Base-by-base conservation (phyloP, 2,113 vertebrate species). In the Apus apus region DNA sequence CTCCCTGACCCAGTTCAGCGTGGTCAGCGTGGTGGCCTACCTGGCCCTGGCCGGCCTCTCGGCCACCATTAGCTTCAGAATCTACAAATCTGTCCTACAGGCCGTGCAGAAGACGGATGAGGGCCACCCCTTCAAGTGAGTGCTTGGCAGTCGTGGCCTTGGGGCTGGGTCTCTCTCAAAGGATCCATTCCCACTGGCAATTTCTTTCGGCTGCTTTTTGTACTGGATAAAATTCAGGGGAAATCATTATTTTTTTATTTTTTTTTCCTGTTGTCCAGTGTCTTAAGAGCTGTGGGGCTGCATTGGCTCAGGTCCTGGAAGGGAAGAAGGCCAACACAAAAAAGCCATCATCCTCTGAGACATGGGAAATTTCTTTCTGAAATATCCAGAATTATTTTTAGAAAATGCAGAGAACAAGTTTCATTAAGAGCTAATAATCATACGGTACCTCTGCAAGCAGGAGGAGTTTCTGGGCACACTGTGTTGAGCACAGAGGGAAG, bases 21-120 rank as follows among this genome's bases (percentile, higher is more conserved):
- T 99, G 2, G 99, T 99, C 98, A 99, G 99, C 2, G 99, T 99
- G 1, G 98, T 99, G 38, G 99, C 99, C 51, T 99, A 99, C 98
- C 98, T 99, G 93, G 99, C 99, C 79, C 98, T 99, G 7, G 99
- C 99, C 0, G 98, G 99, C 17, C 99, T 99, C 97, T 99, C 99
- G 0, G 99, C 99, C 97, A 99, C 99, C 98, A 99, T 99, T 98
- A 99, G 99, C 97, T 99, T 99, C 98, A 98, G 99, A 98, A 98
- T 99, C 98, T 99, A 99, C 98, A 99, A 99, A 97, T 99, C 99
- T 2, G 99, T 99, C 81, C 98, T 99, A 95, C 99, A 99, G 97
- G 99, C 99, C 3, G 99, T 99, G 98, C 99, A 99, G 98, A 99
- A 99, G 97, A 99, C 99, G 19, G 99, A 99, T 21, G 99, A 99